Conservation (phyloP, 1,140 invertebrate species). For the Coelopa frigida region DNA sequence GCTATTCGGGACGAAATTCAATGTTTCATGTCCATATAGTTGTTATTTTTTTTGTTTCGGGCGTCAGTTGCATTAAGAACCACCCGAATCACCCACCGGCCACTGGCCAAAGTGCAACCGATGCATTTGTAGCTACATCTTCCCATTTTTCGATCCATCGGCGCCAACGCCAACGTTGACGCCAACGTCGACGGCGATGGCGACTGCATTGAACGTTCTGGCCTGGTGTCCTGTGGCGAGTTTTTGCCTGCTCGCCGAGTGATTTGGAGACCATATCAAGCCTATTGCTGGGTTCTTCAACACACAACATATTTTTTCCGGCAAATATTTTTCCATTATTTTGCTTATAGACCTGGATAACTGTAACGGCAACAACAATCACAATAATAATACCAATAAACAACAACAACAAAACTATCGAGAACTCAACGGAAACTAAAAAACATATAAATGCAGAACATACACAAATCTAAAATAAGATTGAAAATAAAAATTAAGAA, state of each 20-base stretch:
- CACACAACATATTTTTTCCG: constrained; percentile 17
- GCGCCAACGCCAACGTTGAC: not conserved
- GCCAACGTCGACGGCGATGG: constrained; percentile 13
- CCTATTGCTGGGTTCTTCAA: constrained; percentile 18
- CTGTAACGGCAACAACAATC: not conserved
- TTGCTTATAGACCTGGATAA: constrained; percentile 4
- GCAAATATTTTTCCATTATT: constrained; percentile 39
- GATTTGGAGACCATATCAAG: constrained; percentile 44
- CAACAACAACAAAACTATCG: not conserved
- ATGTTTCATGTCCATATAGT: too few relatives aligned
- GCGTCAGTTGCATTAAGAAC: too few relatives aligned
- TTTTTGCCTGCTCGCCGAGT: constrained; percentile 32
- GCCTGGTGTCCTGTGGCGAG: constrained; percentile 24
- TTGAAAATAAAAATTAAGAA: not conserved
- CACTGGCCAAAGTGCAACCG: too few relatives aligned
- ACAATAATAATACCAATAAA: constrained; percentile 3
- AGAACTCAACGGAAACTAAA: not conserved
- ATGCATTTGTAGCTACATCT: too few relatives aligned
- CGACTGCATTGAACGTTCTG: constrained; percentile 21
- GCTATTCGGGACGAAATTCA: too few relatives aligned
- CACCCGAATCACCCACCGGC: too few relatives aligned
- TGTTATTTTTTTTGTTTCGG: too few relatives aligned
- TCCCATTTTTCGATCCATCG: too few relatives aligned
- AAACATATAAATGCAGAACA: not conserved
- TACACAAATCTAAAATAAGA: not conserved